phyloP scores from a whole-genome alignment of 2,888 invertebrate genomes.

The Calliphora vomitoria region DNA sequence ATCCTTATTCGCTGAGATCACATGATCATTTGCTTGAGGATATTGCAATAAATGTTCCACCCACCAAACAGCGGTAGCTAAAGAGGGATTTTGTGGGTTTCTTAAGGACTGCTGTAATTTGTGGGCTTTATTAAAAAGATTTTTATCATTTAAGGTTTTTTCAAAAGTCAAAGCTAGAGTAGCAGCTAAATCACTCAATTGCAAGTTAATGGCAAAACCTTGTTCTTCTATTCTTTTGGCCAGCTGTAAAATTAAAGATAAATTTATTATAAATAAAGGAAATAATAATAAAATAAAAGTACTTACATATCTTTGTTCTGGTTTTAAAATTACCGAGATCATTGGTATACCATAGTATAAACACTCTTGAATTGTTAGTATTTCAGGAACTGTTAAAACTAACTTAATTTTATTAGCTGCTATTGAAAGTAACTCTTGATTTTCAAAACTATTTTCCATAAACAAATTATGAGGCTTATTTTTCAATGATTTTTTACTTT shows the following conservation, averaged over 20 bases:
- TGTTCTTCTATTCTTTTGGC: constrained; percentile 41
- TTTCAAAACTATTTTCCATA: not conserved
- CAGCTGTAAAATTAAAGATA: constrained; percentile 32
- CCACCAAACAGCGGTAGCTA: constrained; percentile 62
- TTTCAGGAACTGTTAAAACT: constrained; percentile 39
- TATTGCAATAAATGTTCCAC: constrained; percentile 47
- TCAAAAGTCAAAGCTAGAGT: not conserved
- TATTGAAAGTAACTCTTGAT: not conserved
- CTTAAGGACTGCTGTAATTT: constrained; percentile 15
- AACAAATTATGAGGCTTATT: constrained; percentile 35
- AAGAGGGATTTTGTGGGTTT: constrained; percentile 36
- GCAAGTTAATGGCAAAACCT: constrained; percentile 20
- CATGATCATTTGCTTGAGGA: constrained; percentile 52
- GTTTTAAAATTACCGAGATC: constrained; percentile 29
- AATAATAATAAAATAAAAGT: not conserved
- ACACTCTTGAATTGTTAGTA: constrained; percentile 46
- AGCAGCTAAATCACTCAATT: constrained; percentile 8
- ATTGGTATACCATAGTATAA: constrained; percentile 40
- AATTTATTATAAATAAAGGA: not conserved
- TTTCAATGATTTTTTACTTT: not conserved
- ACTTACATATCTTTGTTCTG: constrained; percentile 60
- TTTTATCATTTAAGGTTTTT: constrained; percentile 7
- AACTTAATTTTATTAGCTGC: constrained; percentile 23
- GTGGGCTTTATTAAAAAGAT: not conserved
- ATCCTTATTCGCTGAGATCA: not conserved